A percentile compares a stretch with the other conserved stretches of the same genome.
phyloP scores from a whole-genome alignment of 1,140 invertebrate species.

The Leptopilina boulardi region DNA sequence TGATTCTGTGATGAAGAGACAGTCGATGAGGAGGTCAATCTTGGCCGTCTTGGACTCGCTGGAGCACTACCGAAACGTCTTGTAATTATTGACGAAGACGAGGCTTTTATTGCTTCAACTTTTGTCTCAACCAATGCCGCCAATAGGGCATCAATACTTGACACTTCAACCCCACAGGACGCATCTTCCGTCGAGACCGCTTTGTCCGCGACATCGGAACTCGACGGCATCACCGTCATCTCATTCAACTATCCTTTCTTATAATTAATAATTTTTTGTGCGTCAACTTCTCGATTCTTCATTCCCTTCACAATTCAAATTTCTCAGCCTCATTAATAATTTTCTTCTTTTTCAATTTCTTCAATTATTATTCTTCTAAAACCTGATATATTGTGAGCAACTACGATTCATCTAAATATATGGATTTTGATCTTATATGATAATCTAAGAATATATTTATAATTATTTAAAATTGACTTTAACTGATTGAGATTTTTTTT shows the following conservation, averaged over 20 bases:
- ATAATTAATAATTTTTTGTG: neutral
- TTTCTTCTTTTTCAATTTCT: neutral
- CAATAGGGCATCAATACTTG: slow-evolving; percentile 80
- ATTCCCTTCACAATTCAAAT: neutral
- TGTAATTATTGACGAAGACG: slow-evolving; percentile 55
- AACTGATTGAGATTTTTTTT: neutral
- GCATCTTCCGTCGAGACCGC: slow-evolving; percentile 83
- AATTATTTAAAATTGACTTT: slow-evolving; percentile 4
- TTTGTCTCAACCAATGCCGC: slow-evolving; percentile 82
- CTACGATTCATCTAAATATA: neutral
- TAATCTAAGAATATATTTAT: neutral
- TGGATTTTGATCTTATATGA: neutral
- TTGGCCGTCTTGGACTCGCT: slow-evolving; percentile 64
- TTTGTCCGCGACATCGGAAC: slow-evolving; percentile 80
- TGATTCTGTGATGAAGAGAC: slow-evolving; percentile 70
- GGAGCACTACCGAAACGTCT: slow-evolving; percentile 68
- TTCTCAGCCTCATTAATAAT: neutral
- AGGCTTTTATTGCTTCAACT: slow-evolving; percentile 73
- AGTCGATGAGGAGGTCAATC: slow-evolving; percentile 71
- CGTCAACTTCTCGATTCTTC: slow-evolving; percentile 6
- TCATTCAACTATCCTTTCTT: slow-evolving; percentile 43
- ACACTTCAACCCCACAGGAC: slow-evolving; percentile 73
- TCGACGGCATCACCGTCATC: slow-evolving; percentile 74
- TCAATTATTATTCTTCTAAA: neutral
- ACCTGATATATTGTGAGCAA: neutral